phyloP scores from a whole-genome alignment of 2,797 vertebrate genomes.

The Sphenodon punctatus region DNA sequence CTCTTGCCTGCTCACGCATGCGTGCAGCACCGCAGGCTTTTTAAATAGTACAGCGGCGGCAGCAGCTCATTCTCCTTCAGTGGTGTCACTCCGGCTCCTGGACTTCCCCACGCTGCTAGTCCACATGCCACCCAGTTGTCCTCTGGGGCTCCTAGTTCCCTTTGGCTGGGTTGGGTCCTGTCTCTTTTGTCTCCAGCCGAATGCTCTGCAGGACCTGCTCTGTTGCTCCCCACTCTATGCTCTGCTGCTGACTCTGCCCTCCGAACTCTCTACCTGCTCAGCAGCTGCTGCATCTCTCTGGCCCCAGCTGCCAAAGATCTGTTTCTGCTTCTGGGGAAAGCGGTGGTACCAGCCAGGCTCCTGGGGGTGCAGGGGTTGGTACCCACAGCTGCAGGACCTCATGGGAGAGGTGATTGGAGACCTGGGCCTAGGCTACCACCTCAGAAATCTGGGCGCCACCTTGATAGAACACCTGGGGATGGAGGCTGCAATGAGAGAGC shows the following conservation, averaged over 20 bases:
- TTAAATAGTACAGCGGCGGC: too few species aligned
- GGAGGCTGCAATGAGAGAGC: background rate
- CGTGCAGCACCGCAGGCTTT: too few species aligned
- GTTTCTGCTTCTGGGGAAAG: background rate
- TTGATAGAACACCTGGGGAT: slow-evolving; percentile 62
- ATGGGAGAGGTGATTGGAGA: slow-evolving; percentile 76
- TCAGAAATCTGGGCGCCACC: slow-evolving; percentile 75
- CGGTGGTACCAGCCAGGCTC: background rate
- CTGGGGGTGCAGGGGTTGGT: slow-evolving; percentile 42
- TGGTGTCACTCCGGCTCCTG: slow-evolving; percentile 81
- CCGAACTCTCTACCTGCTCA: slow-evolving; percentile 76
- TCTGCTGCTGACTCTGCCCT: slow-evolving; percentile 78
- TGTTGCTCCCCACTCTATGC: slow-evolving; percentile 75
- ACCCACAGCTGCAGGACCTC: slow-evolving; percentile 70
- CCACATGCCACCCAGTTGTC: background rate
- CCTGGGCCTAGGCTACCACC: slow-evolving; percentile 80
- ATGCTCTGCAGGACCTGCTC: slow-evolving; percentile 71
- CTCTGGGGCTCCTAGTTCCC: background rate
- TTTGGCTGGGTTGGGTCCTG: slow-evolving; percentile 91
- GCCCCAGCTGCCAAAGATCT: slow-evolving; percentile 8
- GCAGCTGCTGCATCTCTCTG: slow-evolving; percentile 77
- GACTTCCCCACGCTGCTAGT: slow-evolving; percentile 87
- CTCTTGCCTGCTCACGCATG: too few species aligned
- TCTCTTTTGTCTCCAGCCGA: slow-evolving; percentile 81
- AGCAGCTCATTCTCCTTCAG: too few species aligned